Evolutionary conservation across 1,140 invertebrate genomes (phyloP).

Genomic region (Lanistes nyassanus): DNA sequence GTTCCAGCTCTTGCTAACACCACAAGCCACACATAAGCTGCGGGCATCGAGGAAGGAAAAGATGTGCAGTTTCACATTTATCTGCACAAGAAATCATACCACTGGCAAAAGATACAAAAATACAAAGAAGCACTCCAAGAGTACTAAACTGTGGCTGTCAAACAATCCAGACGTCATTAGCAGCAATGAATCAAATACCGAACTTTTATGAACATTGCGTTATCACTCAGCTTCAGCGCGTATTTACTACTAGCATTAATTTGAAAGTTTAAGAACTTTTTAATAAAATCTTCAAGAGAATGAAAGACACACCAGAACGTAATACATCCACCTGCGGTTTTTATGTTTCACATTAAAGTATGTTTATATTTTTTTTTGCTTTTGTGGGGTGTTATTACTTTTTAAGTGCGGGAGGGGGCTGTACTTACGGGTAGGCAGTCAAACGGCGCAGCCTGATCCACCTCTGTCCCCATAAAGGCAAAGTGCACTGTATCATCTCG

Average conservation of each 20-base stretch:
- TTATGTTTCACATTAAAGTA: too few relatives aligned
- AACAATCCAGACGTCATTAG: conserved; percentile 5
- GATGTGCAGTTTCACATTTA: conserved; percentile 52
- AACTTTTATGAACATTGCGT: too few relatives aligned
- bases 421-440: conserved; percentile 51
- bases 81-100: conserved; percentile 43
- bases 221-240: too few relatives aligned
- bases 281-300: neutral
- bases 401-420: neutral
- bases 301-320: neutral
- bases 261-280: too few relatives aligned
- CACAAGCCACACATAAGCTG: conserved; percentile 44
- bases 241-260: too few relatives aligned
- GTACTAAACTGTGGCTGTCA: too few relatives aligned
- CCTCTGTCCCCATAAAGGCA: neutral
- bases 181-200: neutral
- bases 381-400: neutral
- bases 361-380: too few relatives aligned
- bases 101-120: too few relatives aligned
- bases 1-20: conserved; percentile 54
- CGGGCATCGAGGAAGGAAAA: conserved; percentile 53
- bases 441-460: conserved; percentile 33
- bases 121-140: too few relatives aligned
- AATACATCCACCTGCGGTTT: too few relatives aligned
- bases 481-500: conserved; percentile 18